Percentiles rank a stretch among this genome's conserved stretches.
These are phyloP conservation scores for Planiliza haematocheilus DNA, from an alignment of 2,113 vertebrate genomes.

Conservation along the genomic window DNA sequence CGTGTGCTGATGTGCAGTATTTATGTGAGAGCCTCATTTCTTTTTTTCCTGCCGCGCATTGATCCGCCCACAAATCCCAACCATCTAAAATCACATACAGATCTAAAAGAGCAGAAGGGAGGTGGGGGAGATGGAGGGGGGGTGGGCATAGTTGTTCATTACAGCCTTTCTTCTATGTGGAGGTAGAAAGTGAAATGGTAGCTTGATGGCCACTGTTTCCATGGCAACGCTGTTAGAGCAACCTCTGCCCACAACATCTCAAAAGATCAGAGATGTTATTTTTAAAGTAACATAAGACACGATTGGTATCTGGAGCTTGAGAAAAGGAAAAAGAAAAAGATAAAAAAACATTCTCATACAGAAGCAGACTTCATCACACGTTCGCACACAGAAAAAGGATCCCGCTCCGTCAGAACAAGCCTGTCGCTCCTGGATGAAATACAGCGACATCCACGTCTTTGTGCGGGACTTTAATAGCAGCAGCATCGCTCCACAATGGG, in stretches of 20 bases:
- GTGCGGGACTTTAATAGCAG: conserved; percentile 14
- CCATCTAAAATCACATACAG: conserved; percentile 50
- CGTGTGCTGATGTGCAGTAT: conserved; percentile 4
- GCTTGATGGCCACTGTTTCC: conserved; percentile 83
- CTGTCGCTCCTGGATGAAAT: background rate
- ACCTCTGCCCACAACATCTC: conserved; percentile 73
- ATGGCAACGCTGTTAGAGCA: conserved; percentile 77
- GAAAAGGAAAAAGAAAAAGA: no score
- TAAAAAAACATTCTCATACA: conserved; percentile 2
- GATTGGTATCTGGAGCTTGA: conserved; percentile 21
- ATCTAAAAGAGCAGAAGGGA: conserved; percentile 8
- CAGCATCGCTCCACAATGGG: background rate
- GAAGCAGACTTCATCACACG: background rate
- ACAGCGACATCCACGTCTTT: background rate
- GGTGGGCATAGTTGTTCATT: conserved; percentile 63
- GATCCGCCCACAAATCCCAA: conserved; percentile 55
- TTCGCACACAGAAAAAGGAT: no score
- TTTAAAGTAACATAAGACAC: conserved; percentile 61
- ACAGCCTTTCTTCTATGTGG: conserved; percentile 68
- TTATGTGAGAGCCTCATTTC: conserved; percentile 16
- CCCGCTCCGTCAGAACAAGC: background rate
- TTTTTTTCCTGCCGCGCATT: conserved; percentile 25
- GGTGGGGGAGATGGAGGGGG: background rate
- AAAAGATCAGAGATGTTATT: conserved; percentile 77
- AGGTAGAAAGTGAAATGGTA: conserved; percentile 65